Evolutionary conservation across 2,797 vertebrate species (phyloP), one percentile per base, ranked within the genome.

Genomic region (Siniperca undulata): DNA sequence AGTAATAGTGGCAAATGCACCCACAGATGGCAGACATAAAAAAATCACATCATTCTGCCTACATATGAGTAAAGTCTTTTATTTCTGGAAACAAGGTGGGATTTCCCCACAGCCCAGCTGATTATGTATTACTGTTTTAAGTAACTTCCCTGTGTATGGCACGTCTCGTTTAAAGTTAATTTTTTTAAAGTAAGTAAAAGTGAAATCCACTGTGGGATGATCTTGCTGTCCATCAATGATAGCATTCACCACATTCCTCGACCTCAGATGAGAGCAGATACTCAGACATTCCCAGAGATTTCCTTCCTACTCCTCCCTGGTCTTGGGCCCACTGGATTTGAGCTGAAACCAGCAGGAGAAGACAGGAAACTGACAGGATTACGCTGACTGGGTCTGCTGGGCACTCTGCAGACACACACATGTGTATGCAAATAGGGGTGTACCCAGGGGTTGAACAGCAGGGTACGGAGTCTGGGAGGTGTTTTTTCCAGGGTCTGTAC

Each of bases 341-440:
- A 85, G 82, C 70, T 2, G 27, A 90, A 85, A 78, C 42, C 69
- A 80, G 78, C 81, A 64, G 78, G 78, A 84, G 64, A 78, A 64
- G 82, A 91, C 85, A 87, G 90, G 92, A 93, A 93, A 85, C 86
- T 70, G 64, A 55, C 27, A 78, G 90, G 91, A 94, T 93, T 89
- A 90, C 74, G 55, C 27, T 67, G 86, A 78, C 80, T 81, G 85
- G 81, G 78, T 82, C 86, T 83, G 90, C 76, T 72, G 68, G 76
- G 64, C 30, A 7, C 69, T 78, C 44, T 19, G 42, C 67, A 83
- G 62, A 78, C 69, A 73, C 78, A 82, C 61, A 85, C 5, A 64
- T 27, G 67, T 20, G 22, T 44, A n/a, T 6, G 74, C 66, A 70
- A 62, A 70, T 11, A 42, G 22, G n/a, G 27, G 56, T 24, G 66